phyloP scores from a whole-genome alignment of 2,888 invertebrate genomes.

The Marronus borbonicus region DNA sequence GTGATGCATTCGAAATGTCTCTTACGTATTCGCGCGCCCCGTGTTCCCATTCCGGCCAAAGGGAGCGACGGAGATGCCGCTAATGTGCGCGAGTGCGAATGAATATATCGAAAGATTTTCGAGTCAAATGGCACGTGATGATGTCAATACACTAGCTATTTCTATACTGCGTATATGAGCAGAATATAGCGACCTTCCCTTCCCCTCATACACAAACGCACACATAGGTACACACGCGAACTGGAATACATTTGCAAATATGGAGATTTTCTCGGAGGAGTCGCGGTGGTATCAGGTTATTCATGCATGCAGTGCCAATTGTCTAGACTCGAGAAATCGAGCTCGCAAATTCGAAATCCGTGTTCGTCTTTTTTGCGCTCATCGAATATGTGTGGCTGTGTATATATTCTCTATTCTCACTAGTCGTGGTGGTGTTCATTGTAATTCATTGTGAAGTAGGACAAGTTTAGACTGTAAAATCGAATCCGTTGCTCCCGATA shows the following conservation, averaged over 20 bases:
- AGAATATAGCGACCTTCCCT: background rate
- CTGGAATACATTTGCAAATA: constrained; percentile 43
- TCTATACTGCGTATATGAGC: constrained; percentile 24
- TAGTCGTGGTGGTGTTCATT: background rate
- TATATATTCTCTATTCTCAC: no score
- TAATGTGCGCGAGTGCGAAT: constrained; percentile 47
- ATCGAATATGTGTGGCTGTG: background rate
- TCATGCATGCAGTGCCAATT: constrained; percentile 39
- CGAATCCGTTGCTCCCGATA: no score
- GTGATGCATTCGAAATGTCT: constrained; percentile 69
- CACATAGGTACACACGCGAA: background rate
- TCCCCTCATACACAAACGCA: background rate
- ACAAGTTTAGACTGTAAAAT: background rate
- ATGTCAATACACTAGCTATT: constrained; percentile 34
- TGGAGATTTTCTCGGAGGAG: constrained; percentile 20
- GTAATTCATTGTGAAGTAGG: background rate
- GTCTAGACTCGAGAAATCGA: constrained; percentile 36
- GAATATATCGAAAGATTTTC: constrained; percentile 53
- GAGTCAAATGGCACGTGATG: constrained; percentile 49
- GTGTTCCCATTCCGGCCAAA: constrained; percentile 14
- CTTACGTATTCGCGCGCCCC: constrained; percentile 66
- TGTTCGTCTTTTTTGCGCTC: constrained; percentile 13
- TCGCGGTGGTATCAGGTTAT: constrained; percentile 9
- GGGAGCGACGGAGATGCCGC: constrained; percentile 11
- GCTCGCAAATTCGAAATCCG: constrained; percentile 32